Evolutionary conservation across 2,113 vertebrate genomes (phyloP).

Genomic region (Opisthocomus hoazin): DNA sequence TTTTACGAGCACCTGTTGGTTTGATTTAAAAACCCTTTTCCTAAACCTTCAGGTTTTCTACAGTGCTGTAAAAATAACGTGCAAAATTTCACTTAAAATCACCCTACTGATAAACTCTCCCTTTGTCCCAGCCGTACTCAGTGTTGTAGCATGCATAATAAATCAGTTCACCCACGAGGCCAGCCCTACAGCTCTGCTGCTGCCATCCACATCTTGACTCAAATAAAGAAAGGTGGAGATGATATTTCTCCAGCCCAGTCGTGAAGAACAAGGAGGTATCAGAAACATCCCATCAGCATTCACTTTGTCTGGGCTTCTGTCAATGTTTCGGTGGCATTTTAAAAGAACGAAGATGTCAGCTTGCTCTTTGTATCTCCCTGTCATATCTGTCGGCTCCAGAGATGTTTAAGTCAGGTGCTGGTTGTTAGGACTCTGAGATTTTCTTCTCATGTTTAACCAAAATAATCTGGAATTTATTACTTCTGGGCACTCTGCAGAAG

Average conservation of each 20-base stretch:
- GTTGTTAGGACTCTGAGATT: neutral
- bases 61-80: neutral
- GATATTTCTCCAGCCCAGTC: neutral
- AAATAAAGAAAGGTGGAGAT: neutral
- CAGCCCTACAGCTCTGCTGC: neutral
- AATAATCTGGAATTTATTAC: neutral
- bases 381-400: neutral
- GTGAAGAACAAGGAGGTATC: neutral
- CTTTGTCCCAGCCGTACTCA: too few relatives aligned
- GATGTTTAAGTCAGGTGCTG: neutral
- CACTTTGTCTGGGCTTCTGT: neutral
- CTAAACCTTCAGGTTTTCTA: neutral
- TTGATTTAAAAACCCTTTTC: neutral
- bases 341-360: neutral
- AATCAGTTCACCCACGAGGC: neutral
- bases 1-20: neutral
- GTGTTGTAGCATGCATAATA: neutral
- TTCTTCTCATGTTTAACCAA: neutral
- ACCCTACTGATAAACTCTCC: neutral
- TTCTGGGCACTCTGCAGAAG: too few relatives aligned
- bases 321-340: neutral
- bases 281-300: neutral
- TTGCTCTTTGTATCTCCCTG: neutral
- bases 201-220: fast-evolving
- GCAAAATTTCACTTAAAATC: neutral